Conservation (phyloP, 2,797 vertebrate genomes). For the Heterohyrax brucei region DNA sequence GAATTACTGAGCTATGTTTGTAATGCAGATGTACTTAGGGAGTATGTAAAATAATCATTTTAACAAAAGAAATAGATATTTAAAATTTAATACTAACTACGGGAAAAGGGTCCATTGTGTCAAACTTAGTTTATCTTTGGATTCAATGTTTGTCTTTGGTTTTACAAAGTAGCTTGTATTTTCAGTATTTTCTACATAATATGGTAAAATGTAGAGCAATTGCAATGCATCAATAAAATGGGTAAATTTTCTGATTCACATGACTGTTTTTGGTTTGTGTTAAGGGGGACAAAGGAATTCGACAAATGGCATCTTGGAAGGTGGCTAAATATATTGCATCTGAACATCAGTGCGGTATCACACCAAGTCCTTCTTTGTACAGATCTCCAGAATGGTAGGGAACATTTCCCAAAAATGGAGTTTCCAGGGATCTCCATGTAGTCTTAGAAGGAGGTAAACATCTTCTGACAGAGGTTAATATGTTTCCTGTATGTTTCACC, state of each 20-base stretch:
- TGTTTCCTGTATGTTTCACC: slow-evolving; percentile 18
- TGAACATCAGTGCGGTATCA: neutral
- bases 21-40: slow-evolving; percentile 94
- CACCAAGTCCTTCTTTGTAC: neutral
- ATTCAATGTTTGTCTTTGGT: slow-evolving; percentile 96
- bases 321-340: neutral
- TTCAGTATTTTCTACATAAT: slow-evolving; percentile 96
- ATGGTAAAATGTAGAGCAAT: slow-evolving; percentile 94
- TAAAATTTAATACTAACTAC: slow-evolving; percentile 95
- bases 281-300: neutral
- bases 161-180: slow-evolving; percentile 96
- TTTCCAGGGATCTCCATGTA: neutral
- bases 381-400: neutral
- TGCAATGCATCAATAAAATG: slow-evolving; percentile 95
- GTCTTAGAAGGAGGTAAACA: slow-evolving; percentile 22
- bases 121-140: slow-evolving; percentile 95
- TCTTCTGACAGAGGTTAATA: neutral
- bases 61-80: slow-evolving; percentile 95
- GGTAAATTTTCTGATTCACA: slow-evolving; percentile 93
- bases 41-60: slow-evolving; percentile 95
- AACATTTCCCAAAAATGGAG: neutral
- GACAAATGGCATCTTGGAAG: neutral
- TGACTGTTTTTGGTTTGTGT: slow-evolving; percentile 81
- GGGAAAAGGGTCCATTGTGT: slow-evolving; percentile 94
- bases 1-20: slow-evolving; percentile 94